A percentile compares a stretch with the other conserved stretches of the same genome.
Conservation (phyloP, 2,888 invertebrate species). For the Selenia dentaria region DNA sequence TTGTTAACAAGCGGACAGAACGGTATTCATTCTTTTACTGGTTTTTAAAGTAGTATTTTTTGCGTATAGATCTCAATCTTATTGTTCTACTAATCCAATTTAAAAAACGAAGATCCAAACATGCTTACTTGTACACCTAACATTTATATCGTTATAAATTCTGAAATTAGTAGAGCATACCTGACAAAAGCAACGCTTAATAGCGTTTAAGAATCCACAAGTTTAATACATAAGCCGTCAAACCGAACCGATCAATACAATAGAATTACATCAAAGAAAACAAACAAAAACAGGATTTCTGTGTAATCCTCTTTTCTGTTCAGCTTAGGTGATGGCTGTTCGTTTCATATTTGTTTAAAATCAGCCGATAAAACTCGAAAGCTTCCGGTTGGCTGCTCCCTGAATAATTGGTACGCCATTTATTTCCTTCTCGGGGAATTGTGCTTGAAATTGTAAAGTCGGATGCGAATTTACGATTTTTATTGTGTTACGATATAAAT, state of each 20-base stretch:
- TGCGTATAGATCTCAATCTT: not conserved
- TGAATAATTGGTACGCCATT: conserved; percentile 77
- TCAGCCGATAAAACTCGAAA: conserved; percentile 72
- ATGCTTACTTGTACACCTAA: not conserved
- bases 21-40: conserved; percentile 32
- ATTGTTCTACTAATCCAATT: not conserved
- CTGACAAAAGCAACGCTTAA: conserved; percentile 8
- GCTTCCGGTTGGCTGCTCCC: conserved; percentile 74
- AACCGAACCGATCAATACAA: conserved; percentile 50
- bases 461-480: conserved; percentile 69
- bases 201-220: conserved; percentile 18
- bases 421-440: conserved; percentile 70
- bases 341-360: conserved; percentile 78
- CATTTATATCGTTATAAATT: conserved; percentile 13
- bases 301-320: conserved; percentile 74
- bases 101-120: not conserved
- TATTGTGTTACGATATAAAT: conserved; percentile 73
- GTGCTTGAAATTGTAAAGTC: conserved; percentile 62
- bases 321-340: conserved; percentile 66
- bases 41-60: conserved; percentile 4
- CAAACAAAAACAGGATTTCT: conserved; percentile 83
- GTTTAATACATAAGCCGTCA: conserved; percentile 27
- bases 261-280: conserved; percentile 76
- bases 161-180: conserved; percentile 8
- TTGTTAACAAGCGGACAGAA: conserved; percentile 43